Evolutionary conservation across 2,888 invertebrate genomes (phyloP), one percentile per base, ranked within the genome.

Genomic region (Lepidocyrtinus sp.): DNA sequence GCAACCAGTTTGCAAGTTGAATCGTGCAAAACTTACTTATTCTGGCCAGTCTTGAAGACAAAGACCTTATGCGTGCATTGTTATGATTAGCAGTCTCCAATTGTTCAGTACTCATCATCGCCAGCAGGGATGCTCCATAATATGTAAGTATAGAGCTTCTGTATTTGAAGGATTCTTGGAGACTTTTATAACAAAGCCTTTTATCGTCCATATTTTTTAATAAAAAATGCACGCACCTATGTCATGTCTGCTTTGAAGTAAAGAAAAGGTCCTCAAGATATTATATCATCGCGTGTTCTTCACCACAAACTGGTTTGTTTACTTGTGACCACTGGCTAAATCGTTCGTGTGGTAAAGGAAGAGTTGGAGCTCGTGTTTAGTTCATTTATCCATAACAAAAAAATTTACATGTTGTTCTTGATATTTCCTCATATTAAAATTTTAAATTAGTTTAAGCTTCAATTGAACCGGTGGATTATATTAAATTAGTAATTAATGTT

Each of bases 261-360:
- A 36, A 36, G 36, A 5, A 36, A 36, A 36, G 5, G 36, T 36
- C 12, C 36, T 7, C 5, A 36, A 36, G 36, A 12, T 36, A 36
- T 36, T 36, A 36, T 36, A 36, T 36, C 36, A 36, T 36, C 36
- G 36, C 36, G 36, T 36, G 36, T 12, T 36, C 36, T 36, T 55
- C 55, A 55, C 46, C 27, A 69, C 50, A 69, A 15, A 17, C 45
- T 68, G 59, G 59, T 21, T 69, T 69, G 59, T 69, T 25, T 69
- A 26, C 17, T 17, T 17, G 7, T 69, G 55, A 26, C 59, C 69
- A 26, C 36, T 7, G 36, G 5, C 5, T 36, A 36, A 36, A 12
- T 36, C 36, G 36, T 12, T 36, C 36, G n/a, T n/a, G n/a, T n/a
- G n/a, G n/a, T n/a, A n/a, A n/a, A n/a, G n/a, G 5, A 36, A 5